phyloP scores from a whole-genome alignment of 2,888 invertebrate genomes.

The Aradus depressus region DNA sequence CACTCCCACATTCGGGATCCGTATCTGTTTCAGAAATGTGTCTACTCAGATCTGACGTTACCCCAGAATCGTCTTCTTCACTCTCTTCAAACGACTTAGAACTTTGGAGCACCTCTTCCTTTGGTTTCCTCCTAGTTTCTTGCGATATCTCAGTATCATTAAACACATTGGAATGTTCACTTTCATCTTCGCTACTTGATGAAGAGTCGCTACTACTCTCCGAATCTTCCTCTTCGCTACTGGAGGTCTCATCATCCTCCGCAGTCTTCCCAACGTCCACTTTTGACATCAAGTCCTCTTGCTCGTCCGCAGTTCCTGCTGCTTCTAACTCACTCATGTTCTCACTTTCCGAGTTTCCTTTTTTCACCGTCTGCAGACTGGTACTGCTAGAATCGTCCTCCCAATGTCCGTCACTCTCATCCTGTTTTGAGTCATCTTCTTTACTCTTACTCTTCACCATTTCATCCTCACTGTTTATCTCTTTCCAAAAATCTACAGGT shows the following conservation, averaged over 20 bases:
- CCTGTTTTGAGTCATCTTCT: constrained; percentile 22
- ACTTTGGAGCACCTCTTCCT: constrained; percentile 6
- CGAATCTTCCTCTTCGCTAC: constrained; percentile 14
- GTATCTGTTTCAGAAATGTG: constrained; percentile 55
- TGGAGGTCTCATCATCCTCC: constrained; percentile 11
- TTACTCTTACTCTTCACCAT: not conserved
- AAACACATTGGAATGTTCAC: constrained; percentile 12
- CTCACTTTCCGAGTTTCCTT: constrained; percentile 25
- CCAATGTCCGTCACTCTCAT: constrained; percentile 30
- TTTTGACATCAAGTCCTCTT: constrained; percentile 8
- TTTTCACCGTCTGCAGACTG: constrained; percentile 32
- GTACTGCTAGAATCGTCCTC: constrained; percentile 33
- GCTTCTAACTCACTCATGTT: constrained; percentile 7
- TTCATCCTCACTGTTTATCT: constrained; percentile 26
- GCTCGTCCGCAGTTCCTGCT: not conserved
- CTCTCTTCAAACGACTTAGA: constrained; percentile 33
- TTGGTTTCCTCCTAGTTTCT: constrained; percentile 23
- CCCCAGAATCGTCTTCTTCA: constrained; percentile 58
- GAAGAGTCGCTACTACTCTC: constrained; percentile 7
- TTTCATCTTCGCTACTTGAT: constrained; percentile 9
- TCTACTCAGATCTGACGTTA: constrained; percentile 56
- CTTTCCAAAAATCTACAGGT: constrained; percentile 31
- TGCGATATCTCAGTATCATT: constrained; percentile 7
- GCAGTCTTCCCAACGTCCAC: constrained; percentile 27
- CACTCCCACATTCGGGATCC: constrained; percentile 49